Conservation (phyloP, 2,797 vertebrate species). For the Aratinga solstitialis region DNA sequence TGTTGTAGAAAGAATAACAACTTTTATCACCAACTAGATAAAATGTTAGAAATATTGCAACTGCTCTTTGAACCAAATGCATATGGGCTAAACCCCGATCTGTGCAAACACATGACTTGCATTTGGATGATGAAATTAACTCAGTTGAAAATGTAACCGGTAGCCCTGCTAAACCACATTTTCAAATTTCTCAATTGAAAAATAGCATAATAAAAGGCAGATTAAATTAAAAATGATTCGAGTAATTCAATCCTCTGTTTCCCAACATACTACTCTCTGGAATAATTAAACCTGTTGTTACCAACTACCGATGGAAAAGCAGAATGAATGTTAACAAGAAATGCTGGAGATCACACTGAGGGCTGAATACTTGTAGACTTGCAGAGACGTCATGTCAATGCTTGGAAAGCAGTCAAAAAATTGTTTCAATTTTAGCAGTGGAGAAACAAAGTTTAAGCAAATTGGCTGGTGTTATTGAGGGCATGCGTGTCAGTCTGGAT, state of each 20-base stretch:
- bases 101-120: fast-evolving
- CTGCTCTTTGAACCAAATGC: not conserved
- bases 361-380: not conserved
- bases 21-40: not conserved
- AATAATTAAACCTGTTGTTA: not conserved
- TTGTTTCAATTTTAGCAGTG: not conserved
- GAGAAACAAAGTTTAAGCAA: not conserved
- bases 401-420: not conserved
- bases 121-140: not conserved
- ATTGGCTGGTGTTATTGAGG: not conserved
- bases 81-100: not conserved
- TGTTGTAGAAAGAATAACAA: not conserved
- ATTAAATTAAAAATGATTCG: not conserved
- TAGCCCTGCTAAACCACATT: not conserved
- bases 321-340: not conserved
- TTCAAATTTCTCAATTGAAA: not conserved
- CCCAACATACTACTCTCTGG: not conserved
- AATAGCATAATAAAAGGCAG: not conserved
- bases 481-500: fast-evolving
- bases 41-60: not conserved
- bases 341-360: not conserved
- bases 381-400: not conserved
- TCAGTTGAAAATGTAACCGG: not conserved
- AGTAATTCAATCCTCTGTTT: not conserved
- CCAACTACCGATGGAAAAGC: not conserved